Percentiles rank a stretch among this genome's conserved stretches.
phyloP scores from a whole-genome alignment of 2,113 vertebrate species.

The Odocoileus virginianus region DNA sequence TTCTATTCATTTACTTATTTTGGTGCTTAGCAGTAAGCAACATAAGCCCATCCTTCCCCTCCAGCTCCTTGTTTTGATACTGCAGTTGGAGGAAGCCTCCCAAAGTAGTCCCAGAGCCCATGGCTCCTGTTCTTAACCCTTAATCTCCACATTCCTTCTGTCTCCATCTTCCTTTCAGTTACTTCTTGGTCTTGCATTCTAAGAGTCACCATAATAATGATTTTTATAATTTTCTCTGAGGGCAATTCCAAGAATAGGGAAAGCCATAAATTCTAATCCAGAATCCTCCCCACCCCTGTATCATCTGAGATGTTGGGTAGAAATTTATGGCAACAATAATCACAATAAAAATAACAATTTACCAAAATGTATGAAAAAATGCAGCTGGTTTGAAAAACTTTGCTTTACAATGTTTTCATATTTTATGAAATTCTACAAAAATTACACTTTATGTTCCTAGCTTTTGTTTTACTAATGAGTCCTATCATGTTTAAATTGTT shows the following conservation, averaged over 20 bases:
- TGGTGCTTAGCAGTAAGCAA: neutral
- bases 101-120: neutral
- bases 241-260: neutral
- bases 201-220: neutral
- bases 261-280: neutral
- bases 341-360: neutral
- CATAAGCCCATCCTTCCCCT: neutral
- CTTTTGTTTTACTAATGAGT: neutral
- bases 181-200: neutral
- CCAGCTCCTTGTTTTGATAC: neutral
- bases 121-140: neutral
- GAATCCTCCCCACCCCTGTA: fast-evolving
- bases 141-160: neutral
- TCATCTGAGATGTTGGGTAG: neutral
- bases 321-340: neutral
- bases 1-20: neutral
- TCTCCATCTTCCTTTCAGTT: neutral
- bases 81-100: neutral
- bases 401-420: neutral
- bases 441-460: neutral
- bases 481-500: neutral
- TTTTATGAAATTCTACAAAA: neutral
- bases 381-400: neutral
- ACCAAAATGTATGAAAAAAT: neutral
- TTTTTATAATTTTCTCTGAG: neutral